A percentile compares a stretch with the other conserved stretches of the same genome.
Evolutionary conservation across 23 tunicate genomes (phyloP).

Genomic region (Halocynthia aurantium): DNA sequence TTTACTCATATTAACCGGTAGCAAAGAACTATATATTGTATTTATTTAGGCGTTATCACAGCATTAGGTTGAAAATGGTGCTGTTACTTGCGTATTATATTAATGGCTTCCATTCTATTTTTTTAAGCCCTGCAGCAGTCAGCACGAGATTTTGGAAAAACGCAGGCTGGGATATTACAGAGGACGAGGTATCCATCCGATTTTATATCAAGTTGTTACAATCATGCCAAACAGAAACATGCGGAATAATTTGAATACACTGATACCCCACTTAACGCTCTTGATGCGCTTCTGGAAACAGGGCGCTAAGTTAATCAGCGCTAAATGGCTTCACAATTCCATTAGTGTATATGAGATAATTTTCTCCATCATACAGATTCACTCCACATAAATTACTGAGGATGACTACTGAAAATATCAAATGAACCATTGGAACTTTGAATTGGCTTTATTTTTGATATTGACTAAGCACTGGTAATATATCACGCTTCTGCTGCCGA

Average conservation of each 20-base stretch:
- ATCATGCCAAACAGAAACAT: background rate
- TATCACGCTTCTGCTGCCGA: no score
- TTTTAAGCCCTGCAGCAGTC: slow-evolving; percentile 9
- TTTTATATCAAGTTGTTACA: background rate
- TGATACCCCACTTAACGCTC: no score
- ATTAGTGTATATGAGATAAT: background rate
- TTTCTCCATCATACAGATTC: background rate
- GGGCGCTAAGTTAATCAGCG: no score
- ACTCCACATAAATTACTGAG: background rate
- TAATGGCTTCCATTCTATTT: background rate
- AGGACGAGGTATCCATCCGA: background rate
- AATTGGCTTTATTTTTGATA: no score
- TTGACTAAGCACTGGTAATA: no score
- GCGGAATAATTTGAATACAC: background rate
- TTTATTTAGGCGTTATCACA: background rate
- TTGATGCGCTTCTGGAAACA: no score
- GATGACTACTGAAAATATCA: background rate
- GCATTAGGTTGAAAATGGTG: no score
- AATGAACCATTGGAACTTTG: no score
- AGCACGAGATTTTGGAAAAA: slow-evolving; percentile 5
- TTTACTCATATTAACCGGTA: background rate
- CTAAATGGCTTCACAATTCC: background rate
- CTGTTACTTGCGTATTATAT: background rate
- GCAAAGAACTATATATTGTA: background rate
- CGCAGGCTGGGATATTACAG: background rate